Conservation (phyloP, 2,797 vertebrate genomes). For the Tadarida brasiliensis region DNA sequence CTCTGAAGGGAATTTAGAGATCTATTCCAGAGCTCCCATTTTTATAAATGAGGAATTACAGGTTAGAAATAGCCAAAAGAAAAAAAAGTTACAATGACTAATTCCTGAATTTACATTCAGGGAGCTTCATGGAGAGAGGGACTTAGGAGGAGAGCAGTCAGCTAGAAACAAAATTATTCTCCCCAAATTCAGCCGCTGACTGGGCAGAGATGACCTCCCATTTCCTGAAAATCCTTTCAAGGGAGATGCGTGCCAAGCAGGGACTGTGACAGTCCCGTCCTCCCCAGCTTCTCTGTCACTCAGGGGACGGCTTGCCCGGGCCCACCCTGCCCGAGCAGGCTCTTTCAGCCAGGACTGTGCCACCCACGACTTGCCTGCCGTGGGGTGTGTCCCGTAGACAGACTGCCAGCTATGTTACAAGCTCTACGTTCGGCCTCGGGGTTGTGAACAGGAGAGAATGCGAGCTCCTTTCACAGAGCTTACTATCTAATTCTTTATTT, state of each 20-base stretch:
- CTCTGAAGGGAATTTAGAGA: conserved; percentile 62
- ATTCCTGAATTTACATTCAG: conserved; percentile 22
- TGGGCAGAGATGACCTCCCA: background rate
- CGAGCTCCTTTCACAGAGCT: background rate
- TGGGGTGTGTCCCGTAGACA: background rate
- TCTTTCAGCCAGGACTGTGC: background rate
- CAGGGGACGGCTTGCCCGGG: background rate
- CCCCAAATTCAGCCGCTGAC: rapidly evolving
- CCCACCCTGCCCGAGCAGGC: background rate
- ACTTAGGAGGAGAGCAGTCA: background rate
- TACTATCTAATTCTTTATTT: background rate
- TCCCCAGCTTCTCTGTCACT: background rate
- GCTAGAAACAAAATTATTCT: background rate
- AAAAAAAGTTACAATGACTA: conserved; percentile 58
- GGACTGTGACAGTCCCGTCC: background rate
- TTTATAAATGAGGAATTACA: conserved; percentile 61
- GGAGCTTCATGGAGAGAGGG: background rate
- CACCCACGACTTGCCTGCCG: no score
- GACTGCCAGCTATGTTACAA: background rate
- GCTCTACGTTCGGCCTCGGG: background rate
- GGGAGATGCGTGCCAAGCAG: background rate
- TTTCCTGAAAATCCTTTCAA: background rate
- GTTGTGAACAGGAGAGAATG: background rate
- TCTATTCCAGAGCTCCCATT: conserved; percentile 63
- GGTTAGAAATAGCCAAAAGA: conserved; percentile 60